phyloP scores from a whole-genome alignment of 2,888 invertebrate species.

The Allygus modestus region DNA sequence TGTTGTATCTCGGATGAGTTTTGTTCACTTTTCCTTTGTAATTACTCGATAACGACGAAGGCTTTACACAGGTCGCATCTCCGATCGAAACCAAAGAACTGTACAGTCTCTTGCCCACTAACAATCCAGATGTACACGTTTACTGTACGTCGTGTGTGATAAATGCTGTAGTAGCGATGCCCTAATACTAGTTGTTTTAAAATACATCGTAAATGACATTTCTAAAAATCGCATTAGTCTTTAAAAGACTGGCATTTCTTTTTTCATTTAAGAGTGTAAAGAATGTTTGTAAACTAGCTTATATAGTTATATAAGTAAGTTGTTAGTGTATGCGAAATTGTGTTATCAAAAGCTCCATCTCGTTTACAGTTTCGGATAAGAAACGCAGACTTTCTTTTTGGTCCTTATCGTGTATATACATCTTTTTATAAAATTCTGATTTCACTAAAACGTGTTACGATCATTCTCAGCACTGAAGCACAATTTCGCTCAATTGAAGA shows the following conservation, averaged over 20 bases:
- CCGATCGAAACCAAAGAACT: conserved; percentile 38
- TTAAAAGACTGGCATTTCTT: conserved; percentile 45
- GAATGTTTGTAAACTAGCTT: conserved; percentile 39
- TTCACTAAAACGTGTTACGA: background rate
- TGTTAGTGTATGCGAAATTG: conserved; percentile 53
- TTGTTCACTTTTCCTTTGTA: background rate
- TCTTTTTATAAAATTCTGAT: conserved; percentile 4
- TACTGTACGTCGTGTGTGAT: background rate
- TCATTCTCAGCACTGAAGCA: conserved; percentile 44
- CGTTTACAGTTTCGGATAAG: background rate
- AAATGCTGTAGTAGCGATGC: conserved; percentile 14
- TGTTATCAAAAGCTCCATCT: conserved; percentile 9
- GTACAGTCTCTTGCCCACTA: conserved; percentile 39
- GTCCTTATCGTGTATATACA: conserved; percentile 5
- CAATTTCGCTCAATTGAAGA: conserved; percentile 54
- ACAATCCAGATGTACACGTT: background rate
- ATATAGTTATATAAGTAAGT: conserved; percentile 30
- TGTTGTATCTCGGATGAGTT: background rate
- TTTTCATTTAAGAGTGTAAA: conserved; percentile 3
- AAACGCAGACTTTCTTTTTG: background rate
- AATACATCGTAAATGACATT: conserved; percentile 38
- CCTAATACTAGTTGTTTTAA: conserved; percentile 17
- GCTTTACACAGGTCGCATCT: conserved; percentile 6
- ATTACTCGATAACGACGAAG: background rate
- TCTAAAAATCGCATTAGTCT: conserved; percentile 33